Conservation (phyloP, 2,113 vertebrate species). For the Clarias macrocephalus region DNA sequence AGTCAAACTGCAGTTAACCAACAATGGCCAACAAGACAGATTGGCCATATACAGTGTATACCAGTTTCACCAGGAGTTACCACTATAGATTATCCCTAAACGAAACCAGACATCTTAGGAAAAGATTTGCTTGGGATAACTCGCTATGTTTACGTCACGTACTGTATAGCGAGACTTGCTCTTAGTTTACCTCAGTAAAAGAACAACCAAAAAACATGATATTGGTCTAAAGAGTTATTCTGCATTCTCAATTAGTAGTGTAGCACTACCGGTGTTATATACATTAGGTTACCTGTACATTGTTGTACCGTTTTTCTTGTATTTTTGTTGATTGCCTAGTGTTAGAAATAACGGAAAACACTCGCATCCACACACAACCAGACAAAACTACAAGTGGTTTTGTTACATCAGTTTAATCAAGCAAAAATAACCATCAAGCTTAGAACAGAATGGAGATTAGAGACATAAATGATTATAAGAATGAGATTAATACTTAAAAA, state of each 20-base stretch:
- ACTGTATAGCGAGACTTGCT: not conserved
- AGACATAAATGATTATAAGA: conserved; percentile 52
- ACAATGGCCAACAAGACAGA: too few species aligned
- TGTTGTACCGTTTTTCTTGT: not conserved
- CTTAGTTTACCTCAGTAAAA: not conserved
- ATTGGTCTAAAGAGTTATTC: not conserved
- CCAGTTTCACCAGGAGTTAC: not conserved
- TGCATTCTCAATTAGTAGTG: not conserved
- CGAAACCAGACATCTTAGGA: not conserved
- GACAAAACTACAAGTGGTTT: conserved; percentile 40
- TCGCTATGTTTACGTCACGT: too few species aligned
- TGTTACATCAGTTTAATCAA: conserved; percentile 77
- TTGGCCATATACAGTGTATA: too few species aligned
- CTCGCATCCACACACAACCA: not conserved
- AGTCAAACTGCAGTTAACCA: too few species aligned
- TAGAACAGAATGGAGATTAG: conserved; percentile 63
- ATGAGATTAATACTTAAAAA: conserved; percentile 53
- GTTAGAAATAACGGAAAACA: not conserved
- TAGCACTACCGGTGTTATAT: not conserved
- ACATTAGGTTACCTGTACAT: not conserved
- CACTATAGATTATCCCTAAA: not conserved
- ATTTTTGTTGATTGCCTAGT: not conserved
- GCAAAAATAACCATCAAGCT: conserved; percentile 59
- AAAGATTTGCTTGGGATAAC: not conserved
- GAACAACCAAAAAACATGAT: too few species aligned